Conservation (phyloP, 2,888 invertebrate genomes). For the Alviniconcha strummeri region DNA sequence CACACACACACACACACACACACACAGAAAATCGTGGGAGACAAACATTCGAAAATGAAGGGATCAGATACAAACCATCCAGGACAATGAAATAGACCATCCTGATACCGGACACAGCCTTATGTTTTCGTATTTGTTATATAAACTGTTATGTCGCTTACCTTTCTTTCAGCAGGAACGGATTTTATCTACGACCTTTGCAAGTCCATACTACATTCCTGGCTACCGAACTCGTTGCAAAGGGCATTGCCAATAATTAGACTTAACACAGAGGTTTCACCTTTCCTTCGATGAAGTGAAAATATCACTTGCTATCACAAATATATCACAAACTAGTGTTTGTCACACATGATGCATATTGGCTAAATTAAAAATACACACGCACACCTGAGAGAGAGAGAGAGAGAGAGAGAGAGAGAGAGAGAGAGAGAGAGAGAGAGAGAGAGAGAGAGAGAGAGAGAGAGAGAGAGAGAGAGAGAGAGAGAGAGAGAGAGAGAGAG, state of each 20-base stretch:
- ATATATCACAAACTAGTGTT: too few species aligned
- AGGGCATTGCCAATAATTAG: not conserved
- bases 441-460: not conserved
- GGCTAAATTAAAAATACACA: not conserved
- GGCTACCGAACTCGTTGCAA: not conserved
- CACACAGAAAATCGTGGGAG: not conserved
- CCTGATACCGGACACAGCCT: not conserved
- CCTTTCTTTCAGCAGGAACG: too few species aligned
- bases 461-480: slow-evolving; percentile 19
- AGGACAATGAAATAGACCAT: not conserved
- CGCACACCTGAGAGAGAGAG: not conserved
- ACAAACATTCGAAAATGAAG: not conserved
- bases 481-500: slow-evolving; percentile 12
- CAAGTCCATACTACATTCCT: too few species aligned
- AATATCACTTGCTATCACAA: too few species aligned
- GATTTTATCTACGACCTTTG: too few species aligned
- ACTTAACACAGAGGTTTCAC: not conserved
- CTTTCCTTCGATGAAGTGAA: too few species aligned
- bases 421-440: slow-evolving; percentile 9
- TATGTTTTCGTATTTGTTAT: too few species aligned
- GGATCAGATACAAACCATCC: not conserved
- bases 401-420: slow-evolving; percentile 17
- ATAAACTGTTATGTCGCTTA: too few species aligned
- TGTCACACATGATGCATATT: not conserved
- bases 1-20: slow-evolving; percentile 15